Base-by-base conservation (phyloP, 1,140 invertebrate species). In the Propsilocerus akamusi region DNA sequence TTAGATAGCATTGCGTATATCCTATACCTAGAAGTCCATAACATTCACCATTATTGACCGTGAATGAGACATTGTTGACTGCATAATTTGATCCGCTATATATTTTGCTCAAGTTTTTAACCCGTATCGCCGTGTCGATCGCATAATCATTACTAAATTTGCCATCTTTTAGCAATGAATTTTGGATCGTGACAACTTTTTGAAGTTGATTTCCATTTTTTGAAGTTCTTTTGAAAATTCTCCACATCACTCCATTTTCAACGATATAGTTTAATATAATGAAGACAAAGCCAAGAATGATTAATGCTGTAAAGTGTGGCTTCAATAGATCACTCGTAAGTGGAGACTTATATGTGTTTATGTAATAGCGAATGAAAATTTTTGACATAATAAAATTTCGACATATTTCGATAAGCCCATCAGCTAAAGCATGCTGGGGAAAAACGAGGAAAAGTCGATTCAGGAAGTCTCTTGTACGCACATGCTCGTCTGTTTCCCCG, bases 321-420 rank as follows among this genome's bases (percentile, higher is more conserved):
- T 63, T 62, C 7, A 78, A 52, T 11, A 81, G 66, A 26, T 71
- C 60, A 57, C 71, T 74, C 10, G 58, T 54, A 14, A 80, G 55
- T 0, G 78, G 77, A 49, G 73, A 72, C 48, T 69, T 68, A 56
- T 80, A 80, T 3, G 77, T 78, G 54, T 81, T 71, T 67, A 80
- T 77, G 41, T 76, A 72, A 55, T 79, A 81, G 46, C 75, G 70
- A 5, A 56, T 57, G 5, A 80, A 61, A 20, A 80, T 52, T 48
- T 69, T 48, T 69, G 71, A 58, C 3, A 68, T 69, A 59, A 80
- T 77, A 23, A 76, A 76, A 61, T 81, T 80, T 55, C 70, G 77
- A 28, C 76, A 75, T 49, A 81, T 71, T 56, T 77, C 69, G 0
- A 81, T 57, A 2, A 81, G 58, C 2, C 72, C 77, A 57, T 80